Base-by-base conservation (phyloP, 1,140 invertebrate genomes). In the Drosophila bocqueti region DNA sequence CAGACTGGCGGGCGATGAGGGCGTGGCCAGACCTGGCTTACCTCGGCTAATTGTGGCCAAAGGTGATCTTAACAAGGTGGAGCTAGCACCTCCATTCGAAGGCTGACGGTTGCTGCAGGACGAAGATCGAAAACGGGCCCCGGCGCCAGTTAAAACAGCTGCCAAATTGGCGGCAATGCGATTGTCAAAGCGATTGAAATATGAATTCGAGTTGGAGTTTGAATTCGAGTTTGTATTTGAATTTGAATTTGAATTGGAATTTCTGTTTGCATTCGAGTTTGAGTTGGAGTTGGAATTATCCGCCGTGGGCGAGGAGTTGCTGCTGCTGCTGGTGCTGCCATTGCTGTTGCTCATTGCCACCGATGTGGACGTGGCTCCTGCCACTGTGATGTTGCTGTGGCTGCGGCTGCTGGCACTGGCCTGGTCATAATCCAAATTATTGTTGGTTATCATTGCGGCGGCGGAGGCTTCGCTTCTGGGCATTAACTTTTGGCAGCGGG, bases 341-440 rank as follows among this genome's bases (percentile, higher is more conserved):
- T 87, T 87, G 26, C 79, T 66, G 54, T 75, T 81, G 78, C 65
- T 66, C 42, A 61, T 57, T 45, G 76, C 40, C 49, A 42, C 38
- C 71, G 74, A 64, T 77, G 76, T 55, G 31, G 66, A 21, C 31
- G 55, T 40, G 11, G 58, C 34, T 13, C 31, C 31, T 21, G n/a
- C 52, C 18, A 54, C 52, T 16, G 36, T n/a, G 9, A 55, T 15
- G 31, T 52, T 52, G 38, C 34, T 50, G 42, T 36, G 54, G 40
- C 55, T 50, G 58, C 38, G 58, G 57, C 59, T 46, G 45, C 45
- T 58, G 60, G 60, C 45, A 62, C 83, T 79, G 72, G 77, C 83
- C 74, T 84, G 89, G 63, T 84, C 91, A 72, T 92, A 92, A 85
- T 92, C 86, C 83, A 92, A 92, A 91, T 92, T 92, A 87, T 92